Percentiles rank a stretch among this genome's conserved stretches.
phyloP scores from a whole-genome alignment of 2,113 vertebrate genomes.

The Asarcornis scutulata region DNA sequence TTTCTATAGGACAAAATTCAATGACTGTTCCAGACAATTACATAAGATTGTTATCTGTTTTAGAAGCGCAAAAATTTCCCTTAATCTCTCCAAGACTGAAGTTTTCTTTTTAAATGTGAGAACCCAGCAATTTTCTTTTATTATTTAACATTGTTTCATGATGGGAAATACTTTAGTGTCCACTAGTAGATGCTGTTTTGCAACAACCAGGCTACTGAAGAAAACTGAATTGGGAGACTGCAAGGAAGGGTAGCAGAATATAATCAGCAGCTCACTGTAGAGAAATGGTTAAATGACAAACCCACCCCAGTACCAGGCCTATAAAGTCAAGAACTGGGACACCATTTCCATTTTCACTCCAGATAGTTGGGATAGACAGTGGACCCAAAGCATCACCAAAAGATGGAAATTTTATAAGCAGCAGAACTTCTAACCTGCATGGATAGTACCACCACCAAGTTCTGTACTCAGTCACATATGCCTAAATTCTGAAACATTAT shows the following conservation, averaged over 20 bases:
- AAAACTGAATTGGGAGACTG: neutral
- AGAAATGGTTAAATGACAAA: neutral
- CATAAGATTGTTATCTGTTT: neutral
- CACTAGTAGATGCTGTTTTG: neutral
- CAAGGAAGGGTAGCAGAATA: neutral
- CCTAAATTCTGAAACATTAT: neutral
- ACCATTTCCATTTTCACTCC: neutral
- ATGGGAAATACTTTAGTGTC: neutral
- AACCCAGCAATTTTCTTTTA: neutral
- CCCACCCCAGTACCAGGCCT: neutral
- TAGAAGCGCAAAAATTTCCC: neutral
- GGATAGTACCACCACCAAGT: neutral
- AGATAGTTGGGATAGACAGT: neutral
- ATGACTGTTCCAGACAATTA: neutral
- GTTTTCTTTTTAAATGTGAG: neutral
- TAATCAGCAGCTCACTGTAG: neutral
- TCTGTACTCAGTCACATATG: neutral
- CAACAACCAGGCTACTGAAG: neutral
- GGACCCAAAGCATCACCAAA: neutral
- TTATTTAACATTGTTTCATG: neutral
- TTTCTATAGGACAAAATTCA: neutral
- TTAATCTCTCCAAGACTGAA: neutral
- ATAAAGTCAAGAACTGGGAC: neutral
- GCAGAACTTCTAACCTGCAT: neutral
- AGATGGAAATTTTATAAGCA: neutral